Conservation (phyloP, 2,113 vertebrate genomes). For the Athene noctua region DNA sequence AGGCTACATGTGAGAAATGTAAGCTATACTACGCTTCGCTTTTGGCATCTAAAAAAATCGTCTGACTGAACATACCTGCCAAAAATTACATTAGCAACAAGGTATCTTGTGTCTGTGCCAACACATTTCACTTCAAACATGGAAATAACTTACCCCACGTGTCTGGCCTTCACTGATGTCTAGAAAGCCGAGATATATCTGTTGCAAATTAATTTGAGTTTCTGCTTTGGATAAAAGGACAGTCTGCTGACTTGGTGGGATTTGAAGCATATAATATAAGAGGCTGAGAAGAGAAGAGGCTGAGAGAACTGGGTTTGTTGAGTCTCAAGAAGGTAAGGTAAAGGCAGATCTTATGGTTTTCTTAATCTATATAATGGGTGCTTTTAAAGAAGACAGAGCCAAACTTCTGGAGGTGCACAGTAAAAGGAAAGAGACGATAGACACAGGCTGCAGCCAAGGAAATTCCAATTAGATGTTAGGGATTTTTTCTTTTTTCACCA, state of each 20-base stretch:
- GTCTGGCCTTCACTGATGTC: neutral
- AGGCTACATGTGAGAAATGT: neutral
- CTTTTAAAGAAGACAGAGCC: neutral
- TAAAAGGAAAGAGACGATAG: neutral
- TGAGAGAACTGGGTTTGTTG: neutral
- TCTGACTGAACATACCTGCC: neutral
- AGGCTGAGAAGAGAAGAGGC: neutral
- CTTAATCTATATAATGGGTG: neutral
- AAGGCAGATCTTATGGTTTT: neutral
- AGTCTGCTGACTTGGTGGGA: neutral
- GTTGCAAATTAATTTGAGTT: neutral
- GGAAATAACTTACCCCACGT: neutral
- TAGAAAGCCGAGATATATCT: neutral
- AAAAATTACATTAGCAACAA: conserved; percentile 53
- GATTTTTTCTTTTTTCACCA: neutral
- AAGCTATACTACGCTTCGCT: neutral
- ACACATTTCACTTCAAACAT: conserved; percentile 2
- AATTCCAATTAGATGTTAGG: neutral
- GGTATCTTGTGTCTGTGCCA: conserved; percentile 30
- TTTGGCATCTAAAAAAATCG: neutral
- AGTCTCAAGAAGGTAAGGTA: neutral
- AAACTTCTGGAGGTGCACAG: neutral
- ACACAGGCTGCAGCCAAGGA: neutral
- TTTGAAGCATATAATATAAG: neutral
- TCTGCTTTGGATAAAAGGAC: neutral